Evolutionary conservation across 2,888 invertebrate genomes (phyloP), one percentile per base, ranked within the genome.

Genomic region (Polietes domitor): DNA sequence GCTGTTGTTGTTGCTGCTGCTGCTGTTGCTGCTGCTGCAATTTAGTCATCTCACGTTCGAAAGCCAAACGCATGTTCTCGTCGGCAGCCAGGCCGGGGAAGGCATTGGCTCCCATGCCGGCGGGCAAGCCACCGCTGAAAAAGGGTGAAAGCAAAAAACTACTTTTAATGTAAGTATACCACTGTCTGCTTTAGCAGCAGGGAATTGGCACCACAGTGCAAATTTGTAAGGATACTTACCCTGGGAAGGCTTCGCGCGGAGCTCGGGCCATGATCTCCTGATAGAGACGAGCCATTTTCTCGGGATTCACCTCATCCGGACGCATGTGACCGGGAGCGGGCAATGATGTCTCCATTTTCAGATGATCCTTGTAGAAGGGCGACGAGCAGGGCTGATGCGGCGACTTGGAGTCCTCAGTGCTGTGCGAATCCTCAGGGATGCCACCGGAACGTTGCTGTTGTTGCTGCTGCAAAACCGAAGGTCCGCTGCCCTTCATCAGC

Each of bases 201-300:
- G n/a, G 7, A 4, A 50, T 15, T 70, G 24, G n/a, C n/a, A 70
- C n/a, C 9, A 63, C n/a, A 7, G 15, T 61, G 10, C 24, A 26
- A 15, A 19, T 37, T 7, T 10, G 17, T 37, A 19, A 15, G 28
- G 26, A 53, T 55, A 88, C 94, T 93, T 93, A 97, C 97, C 96
- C 95, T 91, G 96, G 96, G 89, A 96, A 96, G 17, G 96, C 94
- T 86, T 97, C 97, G 58, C 96, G 94, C 47, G 94, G 96, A 86
- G 95, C 95, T 77, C 96, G 94, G 88, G 96, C 97, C 95, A 98
- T 98, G 77, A 99, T 94, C 91, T 98, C 98, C 89, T 98, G 98
- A 91, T 98, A 98, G 89, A 98, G 97, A 89, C 98, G 94, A 55
- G 97, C 96, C 89, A 98, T 97, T 92, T 98, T 98, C 91, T 99